Evolutionary conservation across 2,888 invertebrate genomes (phyloP).

Genomic region (Matsumyia berberina): DNA sequence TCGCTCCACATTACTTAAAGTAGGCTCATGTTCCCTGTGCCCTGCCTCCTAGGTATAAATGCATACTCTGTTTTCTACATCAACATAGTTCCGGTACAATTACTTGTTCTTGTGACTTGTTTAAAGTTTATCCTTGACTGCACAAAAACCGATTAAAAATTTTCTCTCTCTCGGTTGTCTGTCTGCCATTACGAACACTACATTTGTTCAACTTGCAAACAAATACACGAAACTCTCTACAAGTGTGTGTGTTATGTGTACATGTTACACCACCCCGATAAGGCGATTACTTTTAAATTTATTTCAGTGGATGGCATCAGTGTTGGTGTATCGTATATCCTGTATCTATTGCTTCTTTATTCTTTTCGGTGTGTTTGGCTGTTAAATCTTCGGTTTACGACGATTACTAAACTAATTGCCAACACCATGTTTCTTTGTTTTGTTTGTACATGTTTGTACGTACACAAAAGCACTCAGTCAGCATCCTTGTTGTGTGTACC

Average conservation of each 20-base stretch:
- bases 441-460: too few relatives aligned
- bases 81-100: background rate
- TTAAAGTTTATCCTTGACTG: constrained; percentile 48
- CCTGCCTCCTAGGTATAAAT: background rate
- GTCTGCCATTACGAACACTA: constrained; percentile 43
- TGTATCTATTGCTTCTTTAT: background rate
- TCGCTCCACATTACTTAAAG: background rate
- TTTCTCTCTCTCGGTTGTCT: constrained; percentile 31
- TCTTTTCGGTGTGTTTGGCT: constrained; percentile 12
- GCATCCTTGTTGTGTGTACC: background rate
- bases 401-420: constrained; percentile 40
- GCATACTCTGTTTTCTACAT: background rate
- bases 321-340: background rate
- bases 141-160: constrained; percentile 58
- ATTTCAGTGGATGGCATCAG: constrained; percentile 25
- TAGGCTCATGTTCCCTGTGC: background rate
- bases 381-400: constrained; percentile 38
- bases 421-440: constrained; percentile 22
- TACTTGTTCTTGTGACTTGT: constrained; percentile 18
- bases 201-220: constrained; percentile 17
- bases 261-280: constrained; percentile 26
- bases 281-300: constrained; percentile 45
- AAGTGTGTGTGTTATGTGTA: background rate
- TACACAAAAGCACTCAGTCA: background rate
- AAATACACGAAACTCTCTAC: background rate